phyloP scores from a whole-genome alignment of 64 coral and sea anemone genomes.

The Porites australiensis region DNA sequence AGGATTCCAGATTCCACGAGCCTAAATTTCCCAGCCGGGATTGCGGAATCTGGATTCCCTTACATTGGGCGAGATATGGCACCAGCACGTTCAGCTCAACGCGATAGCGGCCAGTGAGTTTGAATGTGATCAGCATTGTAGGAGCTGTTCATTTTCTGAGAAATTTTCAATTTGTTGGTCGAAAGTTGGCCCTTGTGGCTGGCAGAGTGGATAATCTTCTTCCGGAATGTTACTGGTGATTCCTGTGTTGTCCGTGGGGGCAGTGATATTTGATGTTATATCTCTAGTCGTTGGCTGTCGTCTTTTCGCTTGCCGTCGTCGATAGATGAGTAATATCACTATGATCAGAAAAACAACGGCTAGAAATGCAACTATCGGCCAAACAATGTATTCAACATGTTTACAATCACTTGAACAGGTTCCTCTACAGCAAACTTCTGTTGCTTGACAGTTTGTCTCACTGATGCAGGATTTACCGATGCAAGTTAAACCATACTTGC shows the following conservation, averaged over 20 bases:
- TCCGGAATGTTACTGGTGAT: neutral
- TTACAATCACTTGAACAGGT: neutral
- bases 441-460: neutral
- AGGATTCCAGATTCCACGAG: no score
- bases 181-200: neutral
- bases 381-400: neutral
- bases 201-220: neutral
- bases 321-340: neutral
- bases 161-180: neutral
- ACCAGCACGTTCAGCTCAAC: no score
- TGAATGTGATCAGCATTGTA: no score
- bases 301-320: neutral
- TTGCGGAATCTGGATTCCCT: no score
- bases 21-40: no score
- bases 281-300: no score
- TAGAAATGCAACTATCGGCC: no score
- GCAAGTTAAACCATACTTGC: neutral
- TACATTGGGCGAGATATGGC: no score
- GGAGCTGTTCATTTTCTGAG: neutral
- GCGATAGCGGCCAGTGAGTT: no score
- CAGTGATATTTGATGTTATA: neutral
- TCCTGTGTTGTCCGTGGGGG: no score
- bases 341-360: neutral
- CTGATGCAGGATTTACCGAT: neutral
- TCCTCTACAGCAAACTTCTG: neutral